Percentiles rank a stretch among this genome's conserved stretches.
These are phyloP conservation scores for Gambusia holbrooki DNA, from an alignment of 2,113 vertebrate genomes.

Conservation along the genomic window DNA sequence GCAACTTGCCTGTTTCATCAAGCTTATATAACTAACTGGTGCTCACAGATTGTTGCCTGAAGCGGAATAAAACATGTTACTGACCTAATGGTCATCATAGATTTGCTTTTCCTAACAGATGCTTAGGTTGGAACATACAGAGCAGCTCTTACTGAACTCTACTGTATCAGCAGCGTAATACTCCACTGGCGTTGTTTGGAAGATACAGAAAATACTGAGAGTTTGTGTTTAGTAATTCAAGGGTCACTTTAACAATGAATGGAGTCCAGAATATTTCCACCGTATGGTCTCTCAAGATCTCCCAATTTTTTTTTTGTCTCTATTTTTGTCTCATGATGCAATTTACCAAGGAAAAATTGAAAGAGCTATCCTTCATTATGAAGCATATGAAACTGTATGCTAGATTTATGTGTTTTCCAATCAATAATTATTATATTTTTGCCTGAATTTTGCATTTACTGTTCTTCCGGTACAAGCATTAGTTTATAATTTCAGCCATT, in stretches of 20 bases:
- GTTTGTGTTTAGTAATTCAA: neutral
- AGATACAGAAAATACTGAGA: neutral
- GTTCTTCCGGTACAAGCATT: too few species aligned
- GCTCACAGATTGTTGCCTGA: constrained; percentile 45
- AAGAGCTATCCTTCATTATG: too few species aligned
- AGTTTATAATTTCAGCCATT: too few species aligned
- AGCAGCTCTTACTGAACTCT: neutral
- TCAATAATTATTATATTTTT: too few species aligned
- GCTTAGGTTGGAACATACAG: constrained; percentile 36
- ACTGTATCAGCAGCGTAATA: neutral
- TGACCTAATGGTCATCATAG: constrained; percentile 58
- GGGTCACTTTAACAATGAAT: neutral
- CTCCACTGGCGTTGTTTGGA: neutral
- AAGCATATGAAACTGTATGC: too few species aligned
- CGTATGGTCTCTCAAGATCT: too few species aligned
- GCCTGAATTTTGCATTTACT: too few species aligned
- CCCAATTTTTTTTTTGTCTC: too few species aligned
- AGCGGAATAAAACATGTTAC: constrained; percentile 36
- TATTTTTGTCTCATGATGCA: too few species aligned
- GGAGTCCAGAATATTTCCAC: too few species aligned
- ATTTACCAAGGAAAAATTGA: too few species aligned
- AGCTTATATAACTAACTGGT: constrained; percentile 27
- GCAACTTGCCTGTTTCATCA: constrained; percentile 21
- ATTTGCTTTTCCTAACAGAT: constrained; percentile 44
- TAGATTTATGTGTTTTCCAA: too few species aligned